Evolutionary conservation across 2,113 vertebrate species (phyloP), one percentile per base, ranked within the genome.

Genomic region (Lepidiolamprologus cunningtoni): DNA sequence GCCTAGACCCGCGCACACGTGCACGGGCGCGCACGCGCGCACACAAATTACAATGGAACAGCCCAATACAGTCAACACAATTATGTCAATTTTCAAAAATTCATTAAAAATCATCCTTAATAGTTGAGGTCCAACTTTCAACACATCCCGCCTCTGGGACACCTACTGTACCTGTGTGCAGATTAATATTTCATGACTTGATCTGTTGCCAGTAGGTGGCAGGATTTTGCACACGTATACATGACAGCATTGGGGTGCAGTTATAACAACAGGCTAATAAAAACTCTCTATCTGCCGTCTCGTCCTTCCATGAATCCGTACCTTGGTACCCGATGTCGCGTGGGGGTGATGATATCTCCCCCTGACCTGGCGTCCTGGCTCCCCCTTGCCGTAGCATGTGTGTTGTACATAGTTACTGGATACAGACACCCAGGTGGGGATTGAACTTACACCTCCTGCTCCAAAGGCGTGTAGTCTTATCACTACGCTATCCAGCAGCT

Each of bases 391-490:
- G n/a, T 7, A 12, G 53, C 53, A 23, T 54, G 53, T 12, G n/a
- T 54, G 53, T 54, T 21, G n/a, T 21, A 21, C n/a, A 7, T 55
- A 55, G 2, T 55, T 55, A 23, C 53, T 54, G 10, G 10, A 54
- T 3, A 23, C 21, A 23, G 53, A 23, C 6, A 55, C 53, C 0
- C 21, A 23, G 6, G 21, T 7, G 53, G 11, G 53, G 3, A 2
- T 2, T 55, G 12, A 57, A 57, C 23, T 26, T 26, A 0, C 21
- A 13, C 4, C 11, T 55, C 1, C 53, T 28, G 8, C 55, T 28
- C 5, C 8, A 28, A 2, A 28, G 13, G 1, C 5, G 8, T 28
- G 23, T 1, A 2, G 8, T 28, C 0, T 16, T 58, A 58, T 58
- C 55, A 16, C 23, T 16, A 28, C 8, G 2, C 23, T 58, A 58